phyloP scores from a whole-genome alignment of 2,797 vertebrate genomes.

The Gorsachius magnificus region DNA sequence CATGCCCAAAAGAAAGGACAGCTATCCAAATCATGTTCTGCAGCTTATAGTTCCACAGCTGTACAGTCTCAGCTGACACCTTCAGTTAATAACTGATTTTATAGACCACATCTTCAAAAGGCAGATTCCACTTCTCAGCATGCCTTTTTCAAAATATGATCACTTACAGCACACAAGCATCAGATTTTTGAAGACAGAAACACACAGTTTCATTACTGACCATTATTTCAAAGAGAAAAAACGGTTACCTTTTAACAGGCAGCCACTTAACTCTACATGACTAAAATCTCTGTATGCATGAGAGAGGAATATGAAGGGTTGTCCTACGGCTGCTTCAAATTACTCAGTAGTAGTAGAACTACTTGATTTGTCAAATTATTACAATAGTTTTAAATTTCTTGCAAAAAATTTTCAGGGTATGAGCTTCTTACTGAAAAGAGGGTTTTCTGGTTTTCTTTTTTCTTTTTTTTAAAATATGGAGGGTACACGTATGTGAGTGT shows the following conservation, averaged over 20 bases:
- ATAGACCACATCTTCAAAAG: neutral
- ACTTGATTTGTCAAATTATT: neutral
- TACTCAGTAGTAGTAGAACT: neutral
- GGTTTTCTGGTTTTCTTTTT: rapidly evolving
- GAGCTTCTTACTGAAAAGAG: neutral
- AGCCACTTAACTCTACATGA: neutral
- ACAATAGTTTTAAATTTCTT: neutral
- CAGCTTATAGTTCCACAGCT: neutral
- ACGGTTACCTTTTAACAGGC: neutral
- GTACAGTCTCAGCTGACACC: neutral
- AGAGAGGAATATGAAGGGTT: neutral
- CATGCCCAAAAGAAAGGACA: neutral
- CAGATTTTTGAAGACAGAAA: neutral
- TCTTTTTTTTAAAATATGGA: neutral
- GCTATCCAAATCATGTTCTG: neutral
- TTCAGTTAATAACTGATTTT: neutral
- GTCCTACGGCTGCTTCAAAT: neutral
- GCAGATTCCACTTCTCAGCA: neutral
- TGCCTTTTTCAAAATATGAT: neutral
- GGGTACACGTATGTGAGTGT: neutral
- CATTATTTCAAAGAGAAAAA: neutral
- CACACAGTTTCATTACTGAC: neutral
- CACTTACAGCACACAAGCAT: neutral
- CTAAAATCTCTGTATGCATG: neutral
- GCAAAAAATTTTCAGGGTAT: neutral